Base-by-base conservation (phyloP, 23 tunicate species). In the Trididemnum miniatum region DNA sequence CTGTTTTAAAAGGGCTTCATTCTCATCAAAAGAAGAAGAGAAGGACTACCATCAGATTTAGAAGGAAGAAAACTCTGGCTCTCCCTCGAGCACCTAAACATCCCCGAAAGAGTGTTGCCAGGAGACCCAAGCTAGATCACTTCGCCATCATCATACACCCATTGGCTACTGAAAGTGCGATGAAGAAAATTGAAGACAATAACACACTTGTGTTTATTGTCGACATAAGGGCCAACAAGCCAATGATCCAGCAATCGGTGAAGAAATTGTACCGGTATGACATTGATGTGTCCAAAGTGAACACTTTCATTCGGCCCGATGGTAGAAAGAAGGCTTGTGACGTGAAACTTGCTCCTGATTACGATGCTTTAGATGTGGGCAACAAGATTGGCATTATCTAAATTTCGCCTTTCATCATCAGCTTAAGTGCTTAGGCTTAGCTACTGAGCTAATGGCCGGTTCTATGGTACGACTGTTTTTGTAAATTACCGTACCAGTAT, bases 151-250 rank as follows among this genome's bases (percentile, higher is more conserved):
- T 95, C 35, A 83, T 87, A 63, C 93, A 90, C 39, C 99, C 99
- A 3, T 36, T 95, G 51, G 91, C 99, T 31, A 95, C 99, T 20
- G 99, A 95, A 80, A 89, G 96, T 79, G 99, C 99, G 25, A 95
- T 95, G 99, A 95, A 95, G 83, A 95, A 95, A 60, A 95, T 95
- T 79, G 99, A 95, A 75, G 99, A 95, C 63, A 95, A 95, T 89
- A 95, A 95, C 89, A 95, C 99, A 2, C 80, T 95, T 44, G 99
- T 95, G 1, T 95, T 95, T 82, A 87, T 95, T 37, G 99, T 95
- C 50, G 96, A 86, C 59, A 67, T 95, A 50, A 93, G 88, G 96
- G 92, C 99, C 50, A 95, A 95, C 96, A 95, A 95, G 74, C 96
- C 96, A 0, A 91, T 85, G 71, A 95, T 95, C 80, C 86, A 90